These are phyloP conservation scores for Rattus norvegicus DNA, from an alignment of 2,113 vertebrate species.

Conservation along the genomic window DNA sequence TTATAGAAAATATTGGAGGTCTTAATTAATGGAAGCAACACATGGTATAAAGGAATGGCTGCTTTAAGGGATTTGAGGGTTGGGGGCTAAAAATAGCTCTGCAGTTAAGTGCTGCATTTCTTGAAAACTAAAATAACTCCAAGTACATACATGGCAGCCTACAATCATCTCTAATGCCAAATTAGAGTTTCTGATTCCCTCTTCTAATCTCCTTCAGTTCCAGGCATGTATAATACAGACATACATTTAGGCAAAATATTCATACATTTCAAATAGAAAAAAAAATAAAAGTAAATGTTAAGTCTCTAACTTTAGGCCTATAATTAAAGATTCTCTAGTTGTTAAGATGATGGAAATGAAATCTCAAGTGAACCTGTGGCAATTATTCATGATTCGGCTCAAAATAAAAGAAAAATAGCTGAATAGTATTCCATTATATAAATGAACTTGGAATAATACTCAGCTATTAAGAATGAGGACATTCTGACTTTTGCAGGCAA, in stretches of 20 bases:
- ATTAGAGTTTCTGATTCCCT: background rate
- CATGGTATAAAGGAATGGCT: no score
- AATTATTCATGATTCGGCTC: background rate
- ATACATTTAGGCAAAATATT: background rate
- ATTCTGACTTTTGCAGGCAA: no score
- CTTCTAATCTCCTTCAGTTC: background rate
- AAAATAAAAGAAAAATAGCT: background rate
- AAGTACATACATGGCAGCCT: background rate
- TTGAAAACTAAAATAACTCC: background rate
- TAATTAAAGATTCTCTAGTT: background rate
- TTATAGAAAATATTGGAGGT: no score
- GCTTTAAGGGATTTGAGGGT: background rate
- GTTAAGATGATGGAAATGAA: background rate
- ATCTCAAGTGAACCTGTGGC: background rate
- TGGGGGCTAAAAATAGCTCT: background rate
- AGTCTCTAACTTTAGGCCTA: background rate
- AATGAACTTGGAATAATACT: no score
- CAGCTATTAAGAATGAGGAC: no score
- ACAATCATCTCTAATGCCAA: background rate
- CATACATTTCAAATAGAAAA: background rate
- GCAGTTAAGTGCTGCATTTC: background rate
- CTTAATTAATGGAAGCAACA: no score
- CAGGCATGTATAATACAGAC: background rate
- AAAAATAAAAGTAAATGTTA: background rate
- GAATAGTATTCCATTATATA: no score